Percentiles rank a stretch among this genome's conserved stretches.
Conservation (phyloP, 1,140 invertebrate species). For the Achroia grisella region DNA sequence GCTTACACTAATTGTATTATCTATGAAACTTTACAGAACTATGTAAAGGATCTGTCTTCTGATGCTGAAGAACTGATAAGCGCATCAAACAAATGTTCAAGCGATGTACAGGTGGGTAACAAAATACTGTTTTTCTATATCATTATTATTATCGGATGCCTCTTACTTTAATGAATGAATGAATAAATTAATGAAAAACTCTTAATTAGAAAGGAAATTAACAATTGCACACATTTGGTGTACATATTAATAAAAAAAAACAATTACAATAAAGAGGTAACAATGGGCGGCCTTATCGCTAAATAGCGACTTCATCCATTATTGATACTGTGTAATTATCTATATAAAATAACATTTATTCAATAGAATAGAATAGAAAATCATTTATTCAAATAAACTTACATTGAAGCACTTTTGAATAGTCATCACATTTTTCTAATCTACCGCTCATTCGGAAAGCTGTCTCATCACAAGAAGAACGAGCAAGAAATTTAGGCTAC, state of each 20-base stretch:
- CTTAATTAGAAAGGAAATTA: neutral
- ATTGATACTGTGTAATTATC: too few species aligned
- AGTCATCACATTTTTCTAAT: too few species aligned
- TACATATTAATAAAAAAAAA: neutral
- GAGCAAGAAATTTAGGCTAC: too few species aligned
- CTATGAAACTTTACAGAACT: conserved; percentile 26
- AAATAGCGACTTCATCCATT: too few species aligned
- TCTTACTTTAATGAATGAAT: neutral
- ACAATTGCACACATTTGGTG: neutral
- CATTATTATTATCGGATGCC: neutral
- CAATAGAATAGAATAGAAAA: too few species aligned
- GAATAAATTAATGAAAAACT: too few species aligned
- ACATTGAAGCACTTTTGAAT: too few species aligned
- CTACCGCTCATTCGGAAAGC: too few species aligned
- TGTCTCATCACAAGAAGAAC: too few species aligned
- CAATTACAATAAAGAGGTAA: neutral
- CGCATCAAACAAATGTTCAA: neutral
- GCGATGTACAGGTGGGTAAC: neutral
- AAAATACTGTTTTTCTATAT: neutral
- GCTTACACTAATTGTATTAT: neutral
- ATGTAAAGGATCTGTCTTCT: conserved; percentile 30
- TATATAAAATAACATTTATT: too few species aligned
- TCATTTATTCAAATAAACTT: too few species aligned
- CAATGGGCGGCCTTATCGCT: too few species aligned
- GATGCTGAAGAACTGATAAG: conserved; percentile 21